These are phyloP conservation scores for Notechis scutatus DNA, from an alignment of 2,113 vertebrate species.

Conservation along the genomic window DNA sequence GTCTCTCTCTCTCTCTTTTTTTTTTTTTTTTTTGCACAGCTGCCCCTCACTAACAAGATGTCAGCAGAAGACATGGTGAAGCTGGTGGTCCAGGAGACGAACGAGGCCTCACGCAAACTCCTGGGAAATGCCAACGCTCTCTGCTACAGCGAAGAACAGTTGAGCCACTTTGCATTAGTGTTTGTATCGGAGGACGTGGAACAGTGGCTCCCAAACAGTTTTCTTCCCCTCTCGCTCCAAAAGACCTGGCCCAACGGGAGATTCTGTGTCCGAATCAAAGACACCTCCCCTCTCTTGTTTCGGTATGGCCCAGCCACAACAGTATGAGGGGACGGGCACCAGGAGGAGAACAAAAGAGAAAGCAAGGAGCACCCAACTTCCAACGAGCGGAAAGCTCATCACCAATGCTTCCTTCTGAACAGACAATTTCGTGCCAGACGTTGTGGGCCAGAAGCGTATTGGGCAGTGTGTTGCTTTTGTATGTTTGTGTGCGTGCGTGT, in stretches of 20 bases:
- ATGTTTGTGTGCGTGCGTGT: conserved; percentile 26
- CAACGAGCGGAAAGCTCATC: conserved; percentile 51
- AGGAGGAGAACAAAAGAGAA: rapidly evolving
- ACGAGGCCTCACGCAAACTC: conserved; percentile 64
- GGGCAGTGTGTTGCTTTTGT: conserved; percentile 60
- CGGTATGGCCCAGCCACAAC: conserved; percentile 80
- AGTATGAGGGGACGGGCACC: conserved; percentile 69
- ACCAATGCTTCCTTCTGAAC: conserved; percentile 69
- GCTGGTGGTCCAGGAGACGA: conserved; percentile 87
- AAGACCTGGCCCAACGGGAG: conserved; percentile 76
- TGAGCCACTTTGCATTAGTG: conserved; percentile 84
- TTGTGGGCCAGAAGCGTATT: conserved; percentile 42
- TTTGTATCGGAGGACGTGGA: conserved; percentile 72
- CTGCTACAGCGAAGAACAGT: conserved; percentile 76
- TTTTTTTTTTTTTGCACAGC: conserved; percentile 58
- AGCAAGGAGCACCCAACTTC: conserved; percentile 20
- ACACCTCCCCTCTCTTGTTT: conserved; percentile 80
- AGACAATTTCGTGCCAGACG: conserved; percentile 54
- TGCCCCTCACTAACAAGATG: conserved; percentile 77
- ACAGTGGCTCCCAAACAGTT: conserved; percentile 85
- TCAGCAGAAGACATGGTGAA: conserved; percentile 81
- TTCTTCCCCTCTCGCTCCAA: conserved; percentile 80
- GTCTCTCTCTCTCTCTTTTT: conserved; percentile 16
- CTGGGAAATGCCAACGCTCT: conserved; percentile 59
- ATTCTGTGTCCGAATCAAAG: conserved; percentile 84